These are phyloP conservation scores for Trisateles emortualis DNA, from an alignment of 2,888 invertebrate species.

Conservation along the genomic window DNA sequence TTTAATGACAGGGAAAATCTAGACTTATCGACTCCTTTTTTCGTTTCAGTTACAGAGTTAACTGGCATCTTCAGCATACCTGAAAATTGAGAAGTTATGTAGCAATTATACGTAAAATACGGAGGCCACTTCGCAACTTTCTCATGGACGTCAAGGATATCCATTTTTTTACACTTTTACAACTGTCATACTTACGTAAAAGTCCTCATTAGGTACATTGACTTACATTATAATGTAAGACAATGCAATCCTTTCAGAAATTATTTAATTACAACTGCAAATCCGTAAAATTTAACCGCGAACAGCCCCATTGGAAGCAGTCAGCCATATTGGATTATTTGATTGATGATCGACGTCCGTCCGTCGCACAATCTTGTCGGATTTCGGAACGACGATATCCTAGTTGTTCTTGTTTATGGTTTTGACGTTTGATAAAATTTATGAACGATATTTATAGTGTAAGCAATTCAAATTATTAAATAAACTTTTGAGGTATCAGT, in stretches of 20 bases:
- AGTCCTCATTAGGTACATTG: conserved; percentile 72
- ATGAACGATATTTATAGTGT: neutral
- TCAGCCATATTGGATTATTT: conserved; percentile 78
- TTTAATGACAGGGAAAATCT: conserved; percentile 78
- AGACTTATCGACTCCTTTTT: conserved; percentile 77
- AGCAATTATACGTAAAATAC: conserved; percentile 46
- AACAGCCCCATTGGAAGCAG: conserved; percentile 69
- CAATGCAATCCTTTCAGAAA: conserved; percentile 60
- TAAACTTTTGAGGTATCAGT: no score
- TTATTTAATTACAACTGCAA: conserved; percentile 63
- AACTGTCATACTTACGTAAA: conserved; percentile 69
- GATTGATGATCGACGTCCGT: conserved; percentile 56
- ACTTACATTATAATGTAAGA: conserved; percentile 82
- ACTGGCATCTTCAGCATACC: conserved; percentile 87
- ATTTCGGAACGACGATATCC: conserved; percentile 24
- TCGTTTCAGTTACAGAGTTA: conserved; percentile 78
- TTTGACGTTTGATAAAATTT: neutral
- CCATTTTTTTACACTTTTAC: conserved; percentile 43
- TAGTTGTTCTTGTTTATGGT: conserved; percentile 33
- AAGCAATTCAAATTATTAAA: no score
- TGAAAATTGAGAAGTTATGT: conserved; percentile 56
- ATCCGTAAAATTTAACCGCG: conserved; percentile 67
- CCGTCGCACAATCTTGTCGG: conserved; percentile 8
- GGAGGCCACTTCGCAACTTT: conserved; percentile 65
- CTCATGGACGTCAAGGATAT: conserved; percentile 77